These are phyloP conservation scores for Acanthiza pusilla DNA, from an alignment of 2,797 vertebrate species.

Conservation along the genomic window DNA sequence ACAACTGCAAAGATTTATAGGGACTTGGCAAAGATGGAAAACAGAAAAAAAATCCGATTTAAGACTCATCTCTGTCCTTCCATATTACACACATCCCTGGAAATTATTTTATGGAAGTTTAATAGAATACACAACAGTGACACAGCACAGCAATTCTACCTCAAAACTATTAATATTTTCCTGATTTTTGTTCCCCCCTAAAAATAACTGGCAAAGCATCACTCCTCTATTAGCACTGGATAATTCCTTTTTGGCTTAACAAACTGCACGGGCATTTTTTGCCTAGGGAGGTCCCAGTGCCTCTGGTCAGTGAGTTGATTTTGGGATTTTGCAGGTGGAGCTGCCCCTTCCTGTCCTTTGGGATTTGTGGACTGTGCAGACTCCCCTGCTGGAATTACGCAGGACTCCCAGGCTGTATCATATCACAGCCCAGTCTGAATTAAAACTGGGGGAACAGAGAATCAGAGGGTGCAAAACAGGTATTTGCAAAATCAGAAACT, in stretches of 20 bases:
- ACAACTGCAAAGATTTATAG: conserved; percentile 44
- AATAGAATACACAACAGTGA: neutral
- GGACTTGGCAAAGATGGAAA: conserved; percentile 34
- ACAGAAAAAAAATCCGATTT: neutral
- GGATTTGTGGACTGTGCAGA: neutral
- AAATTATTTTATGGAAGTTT: neutral
- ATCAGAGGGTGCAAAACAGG: neutral
- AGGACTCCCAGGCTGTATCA: neutral
- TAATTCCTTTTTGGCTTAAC: neutral
- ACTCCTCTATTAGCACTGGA: neutral
- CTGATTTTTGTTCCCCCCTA: neutral
- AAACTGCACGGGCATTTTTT: neutral
- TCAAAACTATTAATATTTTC: neutral
- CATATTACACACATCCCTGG: neutral
- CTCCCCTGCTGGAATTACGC: neutral
- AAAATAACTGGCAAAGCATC: neutral
- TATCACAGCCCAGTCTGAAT: neutral
- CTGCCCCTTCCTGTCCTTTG: neutral
- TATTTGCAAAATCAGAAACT: neutral
- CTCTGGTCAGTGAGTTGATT: neutral
- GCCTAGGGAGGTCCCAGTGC: neutral
- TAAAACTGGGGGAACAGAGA: neutral
- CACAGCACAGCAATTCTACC: neutral
- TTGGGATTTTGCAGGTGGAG: neutral
- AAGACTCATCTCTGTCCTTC: neutral